A percentile compares a stretch with the other conserved stretches of the same genome.
phyloP scores from a whole-genome alignment of 2,113 vertebrate species.

The Anser cygnoides region DNA sequence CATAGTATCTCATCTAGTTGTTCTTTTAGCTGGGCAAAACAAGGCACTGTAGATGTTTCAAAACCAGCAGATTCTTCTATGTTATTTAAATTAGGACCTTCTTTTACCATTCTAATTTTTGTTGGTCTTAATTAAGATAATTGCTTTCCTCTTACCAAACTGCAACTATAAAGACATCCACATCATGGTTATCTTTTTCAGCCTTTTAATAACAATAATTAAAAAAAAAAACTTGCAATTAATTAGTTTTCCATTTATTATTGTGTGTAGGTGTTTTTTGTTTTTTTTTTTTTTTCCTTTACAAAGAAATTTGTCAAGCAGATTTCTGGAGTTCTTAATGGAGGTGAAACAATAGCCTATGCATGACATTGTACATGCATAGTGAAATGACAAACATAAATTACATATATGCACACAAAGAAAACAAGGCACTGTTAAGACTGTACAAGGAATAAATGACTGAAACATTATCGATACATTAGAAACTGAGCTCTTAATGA shows the following conservation, averaged over 20 bases:
- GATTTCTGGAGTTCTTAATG: not conserved
- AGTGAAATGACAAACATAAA: not conserved
- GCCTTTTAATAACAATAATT: constrained; percentile 46
- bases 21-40: not conserved
- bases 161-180: constrained; percentile 19
- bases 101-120: not conserved
- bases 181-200: not conserved
- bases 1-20: not conserved
- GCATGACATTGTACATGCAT: not conserved
- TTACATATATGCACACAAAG: not conserved
- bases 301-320: constrained; percentile 10
- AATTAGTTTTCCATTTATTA: constrained; percentile 37
- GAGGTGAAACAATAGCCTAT: not conserved
- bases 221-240: constrained; percentile 5
- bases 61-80: not conserved
- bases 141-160: not conserved
- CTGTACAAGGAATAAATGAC: constrained; percentile 10
- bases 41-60: not conserved
- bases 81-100: not conserved
- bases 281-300: not conserved
- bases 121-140: not conserved
- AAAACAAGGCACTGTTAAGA: constrained; percentile 58
- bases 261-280: not conserved
- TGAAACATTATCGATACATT: not conserved
- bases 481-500: not conserved